These are phyloP conservation scores for Sphaerodactylus townsendi DNA, from an alignment of 2,113 vertebrate genomes.

Conservation along the genomic window DNA sequence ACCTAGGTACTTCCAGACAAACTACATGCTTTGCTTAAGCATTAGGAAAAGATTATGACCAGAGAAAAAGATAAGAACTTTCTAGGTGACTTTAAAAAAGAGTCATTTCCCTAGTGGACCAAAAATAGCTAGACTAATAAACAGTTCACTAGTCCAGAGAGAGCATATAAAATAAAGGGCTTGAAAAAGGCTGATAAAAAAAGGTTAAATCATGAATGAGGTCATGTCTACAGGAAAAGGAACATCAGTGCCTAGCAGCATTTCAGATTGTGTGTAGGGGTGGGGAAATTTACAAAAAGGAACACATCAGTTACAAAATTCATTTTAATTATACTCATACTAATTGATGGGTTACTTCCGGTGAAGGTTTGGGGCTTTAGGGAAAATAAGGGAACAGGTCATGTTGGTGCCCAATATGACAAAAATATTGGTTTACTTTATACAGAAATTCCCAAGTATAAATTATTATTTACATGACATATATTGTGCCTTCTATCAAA, in stretches of 20 bases:
- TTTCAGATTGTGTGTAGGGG: neutral
- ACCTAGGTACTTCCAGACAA: neutral
- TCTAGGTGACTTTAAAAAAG: neutral
- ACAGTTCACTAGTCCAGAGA: neutral
- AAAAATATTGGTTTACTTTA: neutral
- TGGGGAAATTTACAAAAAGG: too few relatives aligned
- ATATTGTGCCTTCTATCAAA: neutral
- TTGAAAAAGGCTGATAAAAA: neutral
- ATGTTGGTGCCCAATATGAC: neutral
- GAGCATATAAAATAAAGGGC: neutral
- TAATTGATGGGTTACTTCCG: neutral
- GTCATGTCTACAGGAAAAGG: neutral
- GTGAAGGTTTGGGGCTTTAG: neutral
- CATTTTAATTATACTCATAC: neutral
- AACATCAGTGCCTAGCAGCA: too few relatives aligned
- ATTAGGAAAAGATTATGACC: neutral
- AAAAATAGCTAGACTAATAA: neutral
- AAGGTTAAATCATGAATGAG: neutral
- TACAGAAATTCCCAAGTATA: neutral
- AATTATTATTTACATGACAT: neutral
- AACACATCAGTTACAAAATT: neutral
- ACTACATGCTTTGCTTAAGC: neutral
- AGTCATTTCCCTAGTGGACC: neutral
- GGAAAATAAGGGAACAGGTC: neutral
- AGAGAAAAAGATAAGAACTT: neutral